These are phyloP conservation scores for Nylanderia fulva DNA, from an alignment of 1,140 invertebrate genomes.

Conservation along the genomic window DNA sequence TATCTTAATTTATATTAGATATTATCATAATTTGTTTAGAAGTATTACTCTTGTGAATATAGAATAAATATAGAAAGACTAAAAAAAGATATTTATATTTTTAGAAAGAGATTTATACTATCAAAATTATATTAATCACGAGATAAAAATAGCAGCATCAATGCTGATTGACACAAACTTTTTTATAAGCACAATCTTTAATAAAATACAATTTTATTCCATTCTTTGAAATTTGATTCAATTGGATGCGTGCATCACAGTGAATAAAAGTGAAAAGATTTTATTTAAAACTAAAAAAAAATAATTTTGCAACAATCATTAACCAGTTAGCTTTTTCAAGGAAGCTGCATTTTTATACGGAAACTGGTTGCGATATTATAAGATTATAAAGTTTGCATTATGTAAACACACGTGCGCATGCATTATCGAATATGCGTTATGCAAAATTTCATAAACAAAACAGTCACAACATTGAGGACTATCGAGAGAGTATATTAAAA, in stretches of 20 bases:
- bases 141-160: neutral
- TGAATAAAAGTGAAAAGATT: conserved; percentile 53
- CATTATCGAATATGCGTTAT: conserved; percentile 79
- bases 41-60: no score
- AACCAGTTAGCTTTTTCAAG: conserved; percentile 52
- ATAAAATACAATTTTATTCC: neutral
- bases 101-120: neutral
- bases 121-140: neutral
- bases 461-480: neutral
- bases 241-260: neutral
- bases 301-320: conserved; percentile 63
- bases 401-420: conserved; percentile 61
- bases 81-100: neutral
- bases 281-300: conserved; percentile 32
- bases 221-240: neutral
- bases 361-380: conserved; percentile 54
- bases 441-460: conserved; percentile 63
- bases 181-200: conserved; percentile 33
- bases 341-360: conserved; percentile 52
- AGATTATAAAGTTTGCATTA: conserved; percentile 68
- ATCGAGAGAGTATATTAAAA: neutral
- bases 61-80: neutral
- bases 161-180: neutral
- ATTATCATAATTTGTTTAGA: neutral
- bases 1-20: neutral